Evolutionary conservation across 2,797 vertebrate species (phyloP), one percentile per base, ranked within the genome.

Genomic region (Alfaro cultratus): DNA sequence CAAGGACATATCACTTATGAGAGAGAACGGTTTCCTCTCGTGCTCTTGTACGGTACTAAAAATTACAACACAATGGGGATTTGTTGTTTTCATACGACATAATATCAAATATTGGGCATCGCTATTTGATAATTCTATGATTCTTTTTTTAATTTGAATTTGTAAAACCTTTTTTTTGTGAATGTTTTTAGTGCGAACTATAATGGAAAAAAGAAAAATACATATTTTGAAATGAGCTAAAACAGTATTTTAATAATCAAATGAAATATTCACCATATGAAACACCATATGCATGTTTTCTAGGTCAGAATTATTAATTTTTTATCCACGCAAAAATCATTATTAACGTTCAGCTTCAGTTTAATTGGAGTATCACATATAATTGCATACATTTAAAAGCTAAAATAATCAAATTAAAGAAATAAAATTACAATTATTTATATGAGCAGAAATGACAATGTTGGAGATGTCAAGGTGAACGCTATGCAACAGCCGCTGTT

Each of bases 1-100:
- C 10, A n/a, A 0, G 15, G 6, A 23, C 1, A 75, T 82, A 64
- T 92, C 93, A 87, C 62, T 93, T 75, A 75, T 7, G 12, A 12
- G 0, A 5, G 47, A 74, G 36, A 18, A 23, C 12, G 21, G 49
- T 75, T 73, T 82, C 34, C 10, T 86, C 86, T 87, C 81, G 79
- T 87, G 76, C 88, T 76, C 39, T 82, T 45, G 2, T 34, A 51
- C 47, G 1, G 21, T 39, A 18, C 10, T 53, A 23, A 34, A 74
- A 53, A 26, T 51, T 53, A 74, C 49, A 23, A 39, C 29, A 12
- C 31, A 36, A 36, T 9, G 36, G 73, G 23, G 18, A 43, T 43
- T 75, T 53, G 4, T 41, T 41, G 36, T 39, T 21, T 67, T 67
- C 23, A 67, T 4, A 67, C 4, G 36, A 39, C 21, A 39, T 11